Conservation (phyloP, 2,888 invertebrate species). For the Amblyjoppa fuscipennis region DNA sequence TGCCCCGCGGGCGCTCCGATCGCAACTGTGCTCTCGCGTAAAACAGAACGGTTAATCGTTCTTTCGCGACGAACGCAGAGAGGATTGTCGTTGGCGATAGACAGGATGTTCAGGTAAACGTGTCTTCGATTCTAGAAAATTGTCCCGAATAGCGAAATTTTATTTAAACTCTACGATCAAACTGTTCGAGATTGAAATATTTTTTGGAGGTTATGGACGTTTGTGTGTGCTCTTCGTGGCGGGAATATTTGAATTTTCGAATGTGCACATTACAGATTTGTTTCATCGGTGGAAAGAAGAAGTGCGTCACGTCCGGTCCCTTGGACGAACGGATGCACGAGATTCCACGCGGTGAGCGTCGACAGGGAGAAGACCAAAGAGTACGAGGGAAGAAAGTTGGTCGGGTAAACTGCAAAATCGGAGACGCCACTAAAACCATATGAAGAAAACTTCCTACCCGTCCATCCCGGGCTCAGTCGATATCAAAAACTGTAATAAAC, state of each 20-base stretch:
- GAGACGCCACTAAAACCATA: too few relatives aligned
- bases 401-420: conserved; percentile 88
- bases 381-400: conserved; percentile 90
- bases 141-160: neutral
- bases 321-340: conserved; percentile 24
- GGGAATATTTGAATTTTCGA: conserved; percentile 8
- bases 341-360: conserved; percentile 44
- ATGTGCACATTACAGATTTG: neutral
- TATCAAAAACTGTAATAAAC: too few relatives aligned
- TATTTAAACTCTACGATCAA: neutral
- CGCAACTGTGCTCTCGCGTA: neutral
- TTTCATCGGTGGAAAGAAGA: neutral
- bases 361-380: conserved; percentile 86
- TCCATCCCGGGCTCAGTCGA: too few relatives aligned
- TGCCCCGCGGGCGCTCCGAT: neutral
- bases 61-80: neutral
- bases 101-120: conserved; percentile 6
- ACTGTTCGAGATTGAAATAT: neutral
- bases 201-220: neutral
- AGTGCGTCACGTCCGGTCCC: neutral
- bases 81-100: neutral
- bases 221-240: neutral
- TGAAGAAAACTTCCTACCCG: too few relatives aligned
- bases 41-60: neutral
- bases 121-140: neutral